Percentiles rank a stretch among this genome's conserved stretches.
phyloP scores from a whole-genome alignment of 2,797 vertebrate species.

The Propithecus deckenii region DNA sequence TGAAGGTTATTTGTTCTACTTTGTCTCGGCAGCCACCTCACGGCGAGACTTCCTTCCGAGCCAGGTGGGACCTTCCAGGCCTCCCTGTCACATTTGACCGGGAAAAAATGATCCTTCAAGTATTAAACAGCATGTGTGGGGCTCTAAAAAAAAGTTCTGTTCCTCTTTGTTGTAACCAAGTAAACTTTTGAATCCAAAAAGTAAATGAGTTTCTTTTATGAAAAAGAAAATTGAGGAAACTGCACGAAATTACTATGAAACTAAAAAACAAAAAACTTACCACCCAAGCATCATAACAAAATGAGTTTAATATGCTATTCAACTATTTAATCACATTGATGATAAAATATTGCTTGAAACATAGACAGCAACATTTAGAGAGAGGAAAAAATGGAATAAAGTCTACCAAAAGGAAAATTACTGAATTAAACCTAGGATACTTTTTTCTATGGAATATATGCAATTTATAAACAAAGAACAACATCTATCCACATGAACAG shows the following conservation, averaged over 20 bases:
- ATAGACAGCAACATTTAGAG: background rate
- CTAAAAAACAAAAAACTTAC: background rate
- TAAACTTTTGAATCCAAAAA: background rate
- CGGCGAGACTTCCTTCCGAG: background rate
- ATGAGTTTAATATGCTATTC: too few relatives aligned
- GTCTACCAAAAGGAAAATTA: background rate
- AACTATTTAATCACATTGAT: background rate
- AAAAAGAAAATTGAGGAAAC: background rate
- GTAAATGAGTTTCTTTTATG: background rate
- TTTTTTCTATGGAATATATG: background rate
- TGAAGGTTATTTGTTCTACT: slow-evolving; percentile 22
- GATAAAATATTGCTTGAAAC: background rate
- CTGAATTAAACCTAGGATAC: background rate
- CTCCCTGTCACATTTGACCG: background rate
- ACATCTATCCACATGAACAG: fast-evolving
- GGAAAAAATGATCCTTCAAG: background rate
- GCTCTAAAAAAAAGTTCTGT: background rate
- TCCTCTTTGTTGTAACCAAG: background rate
- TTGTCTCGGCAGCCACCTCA: background rate
- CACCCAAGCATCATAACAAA: background rate
- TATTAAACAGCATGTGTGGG: fast-evolving
- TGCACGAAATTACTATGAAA: background rate
- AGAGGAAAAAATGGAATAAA: too few relatives aligned
- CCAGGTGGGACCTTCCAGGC: background rate
- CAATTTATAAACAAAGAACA: background rate